Conservation (phyloP, 2,888 invertebrate genomes). For the Protonemura montana region DNA sequence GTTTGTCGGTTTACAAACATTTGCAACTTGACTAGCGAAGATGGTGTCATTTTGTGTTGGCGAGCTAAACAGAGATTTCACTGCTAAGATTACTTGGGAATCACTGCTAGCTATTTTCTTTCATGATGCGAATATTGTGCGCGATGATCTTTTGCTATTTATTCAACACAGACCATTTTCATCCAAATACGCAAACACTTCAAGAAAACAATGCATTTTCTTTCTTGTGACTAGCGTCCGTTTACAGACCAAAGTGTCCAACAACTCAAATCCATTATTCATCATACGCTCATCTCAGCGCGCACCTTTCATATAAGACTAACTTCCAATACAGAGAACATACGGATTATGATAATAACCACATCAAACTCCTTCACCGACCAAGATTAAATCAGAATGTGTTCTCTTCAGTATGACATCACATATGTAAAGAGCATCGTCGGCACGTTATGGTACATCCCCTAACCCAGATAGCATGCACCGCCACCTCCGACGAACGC, state of each 20-base stretch:
- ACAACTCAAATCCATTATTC: neutral
- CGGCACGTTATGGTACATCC: neutral
- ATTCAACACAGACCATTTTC: neutral
- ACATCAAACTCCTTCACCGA: neutral
- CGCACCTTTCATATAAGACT: neutral
- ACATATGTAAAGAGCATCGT: constrained; percentile 12
- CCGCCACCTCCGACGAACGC: neutral
- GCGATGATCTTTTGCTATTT: neutral
- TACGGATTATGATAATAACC: constrained; percentile 12
- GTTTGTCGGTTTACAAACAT: neutral
- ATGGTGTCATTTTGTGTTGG: neutral
- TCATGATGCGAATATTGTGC: neutral
- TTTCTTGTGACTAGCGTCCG: neutral
- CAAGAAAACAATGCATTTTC: neutral
- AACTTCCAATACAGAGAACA: neutral
- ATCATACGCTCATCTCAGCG: neutral
- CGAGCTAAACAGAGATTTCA: neutral
- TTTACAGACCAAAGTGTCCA: neutral
- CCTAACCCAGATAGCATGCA: neutral
- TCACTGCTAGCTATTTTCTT: neutral
- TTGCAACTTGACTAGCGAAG: neutral
- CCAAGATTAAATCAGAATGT: constrained; percentile 12
- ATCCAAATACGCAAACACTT: neutral
- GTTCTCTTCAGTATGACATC: neutral
- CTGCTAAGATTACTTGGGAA: neutral